A percentile compares a stretch with the other conserved stretches of the same genome.
Conservation (phyloP, 2,888 invertebrate species). For the Seladonia tumulorum region DNA sequence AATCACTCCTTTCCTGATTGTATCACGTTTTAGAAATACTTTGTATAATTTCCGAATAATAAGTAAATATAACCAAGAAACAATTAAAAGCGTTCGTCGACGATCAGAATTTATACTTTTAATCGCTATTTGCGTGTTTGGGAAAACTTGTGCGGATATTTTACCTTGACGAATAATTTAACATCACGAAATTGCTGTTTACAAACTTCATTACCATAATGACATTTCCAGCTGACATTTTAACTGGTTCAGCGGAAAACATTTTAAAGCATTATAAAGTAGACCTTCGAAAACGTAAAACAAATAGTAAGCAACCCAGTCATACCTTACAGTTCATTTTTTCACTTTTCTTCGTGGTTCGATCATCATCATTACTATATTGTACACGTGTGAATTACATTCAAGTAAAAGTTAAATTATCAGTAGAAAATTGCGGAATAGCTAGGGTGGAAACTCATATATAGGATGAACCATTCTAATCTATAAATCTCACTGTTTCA, state of each 20-base stretch:
- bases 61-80: too few relatives aligned
- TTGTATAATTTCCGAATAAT: too few relatives aligned
- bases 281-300: slow-evolving; percentile 28
- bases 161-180: neutral
- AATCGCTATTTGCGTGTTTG: too few relatives aligned
- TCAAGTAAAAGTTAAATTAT: neutral
- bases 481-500: neutral
- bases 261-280: neutral
- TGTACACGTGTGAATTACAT: neutral
- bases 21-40: too few relatives aligned
- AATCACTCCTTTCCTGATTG: too few relatives aligned
- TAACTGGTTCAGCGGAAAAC: neutral
- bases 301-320: neutral
- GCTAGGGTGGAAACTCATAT: neutral
- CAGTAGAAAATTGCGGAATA: neutral
- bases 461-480: neutral
- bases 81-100: too few relatives aligned
- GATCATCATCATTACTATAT: neutral
- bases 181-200: neutral
- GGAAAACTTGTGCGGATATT: neutral
- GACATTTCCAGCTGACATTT: neutral
- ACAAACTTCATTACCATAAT: neutral
- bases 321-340: neutral
- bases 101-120: too few relatives aligned
- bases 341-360: neutral